phyloP scores from a whole-genome alignment of 2,113 vertebrate genomes.

The Dendropsophus ebraccatus region DNA sequence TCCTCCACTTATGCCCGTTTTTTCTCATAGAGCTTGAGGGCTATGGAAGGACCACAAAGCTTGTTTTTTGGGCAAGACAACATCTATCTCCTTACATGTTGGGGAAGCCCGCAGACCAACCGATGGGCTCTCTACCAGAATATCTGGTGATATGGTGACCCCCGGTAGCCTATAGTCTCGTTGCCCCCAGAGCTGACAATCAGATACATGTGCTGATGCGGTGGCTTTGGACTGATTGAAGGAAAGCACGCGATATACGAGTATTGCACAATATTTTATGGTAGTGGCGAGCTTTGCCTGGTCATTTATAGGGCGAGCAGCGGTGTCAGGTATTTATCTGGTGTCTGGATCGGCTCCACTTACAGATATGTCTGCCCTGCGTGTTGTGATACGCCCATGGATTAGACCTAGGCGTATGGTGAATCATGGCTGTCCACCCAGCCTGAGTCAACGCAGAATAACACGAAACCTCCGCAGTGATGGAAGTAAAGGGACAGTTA shows the following conservation, averaged over 20 bases:
- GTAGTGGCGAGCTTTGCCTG: too few species aligned
- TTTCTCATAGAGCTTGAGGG: too few species aligned
- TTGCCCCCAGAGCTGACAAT: too few species aligned
- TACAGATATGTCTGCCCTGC: not conserved
- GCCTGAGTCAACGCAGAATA: not conserved
- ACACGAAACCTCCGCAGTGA: not conserved
- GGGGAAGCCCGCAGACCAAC: too few species aligned
- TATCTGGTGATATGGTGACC: too few species aligned
- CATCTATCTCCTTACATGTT: not conserved
- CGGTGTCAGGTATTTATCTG: not conserved
- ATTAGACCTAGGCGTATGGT: not conserved
- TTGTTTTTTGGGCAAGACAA: not conserved
- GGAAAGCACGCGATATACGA: too few species aligned
- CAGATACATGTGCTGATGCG: too few species aligned
- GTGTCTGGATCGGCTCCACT: not conserved
- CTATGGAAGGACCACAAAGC: not conserved
- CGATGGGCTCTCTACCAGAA: too few species aligned
- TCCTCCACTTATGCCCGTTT: not conserved
- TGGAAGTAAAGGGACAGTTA: not conserved
- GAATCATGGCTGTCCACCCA: constrained; percentile 8
- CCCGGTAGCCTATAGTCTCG: too few species aligned
- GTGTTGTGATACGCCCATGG: not conserved
- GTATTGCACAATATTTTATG: too few species aligned
- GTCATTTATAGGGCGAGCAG: not conserved
- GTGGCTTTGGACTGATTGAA: too few species aligned